Evolutionary conservation across 2,888 invertebrate species (phyloP).

Genomic region (Ormyrus nitidulus): DNA sequence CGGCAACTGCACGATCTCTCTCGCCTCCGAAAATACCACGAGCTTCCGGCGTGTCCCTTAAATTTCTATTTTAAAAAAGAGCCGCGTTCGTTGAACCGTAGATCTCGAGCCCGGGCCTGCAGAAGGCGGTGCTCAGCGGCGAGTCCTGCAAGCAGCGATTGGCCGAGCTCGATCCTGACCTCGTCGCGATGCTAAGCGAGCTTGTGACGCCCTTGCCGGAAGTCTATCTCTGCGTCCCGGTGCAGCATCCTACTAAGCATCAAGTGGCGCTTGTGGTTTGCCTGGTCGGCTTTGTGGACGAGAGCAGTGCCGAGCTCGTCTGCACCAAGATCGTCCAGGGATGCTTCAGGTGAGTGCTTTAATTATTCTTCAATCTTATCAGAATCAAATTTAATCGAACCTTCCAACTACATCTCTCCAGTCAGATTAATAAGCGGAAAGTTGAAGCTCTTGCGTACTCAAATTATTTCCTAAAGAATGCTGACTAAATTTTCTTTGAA

Average conservation of each 20-base stretch:
- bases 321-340: constrained; percentile 68
- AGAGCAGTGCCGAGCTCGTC: constrained; percentile 57
- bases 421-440: too few species aligned
- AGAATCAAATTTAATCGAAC: too few species aligned
- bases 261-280: constrained; percentile 69
- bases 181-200: constrained; percentile 62
- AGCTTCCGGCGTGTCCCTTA: too few species aligned
- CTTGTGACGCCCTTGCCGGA: constrained; percentile 61
- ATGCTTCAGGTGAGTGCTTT: constrained; percentile 69
- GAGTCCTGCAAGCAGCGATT: constrained; percentile 59
- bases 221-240: constrained; percentile 66
- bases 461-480: too few species aligned
- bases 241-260: constrained; percentile 67
- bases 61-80: too few species aligned
- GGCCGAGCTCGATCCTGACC: constrained; percentile 64
- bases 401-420: too few species aligned
- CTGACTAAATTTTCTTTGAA: too few species aligned
- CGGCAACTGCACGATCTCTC: too few species aligned
- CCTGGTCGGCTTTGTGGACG: constrained; percentile 62
- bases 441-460: too few species aligned
- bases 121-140: constrained; percentile 54
- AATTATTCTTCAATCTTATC: too few species aligned
- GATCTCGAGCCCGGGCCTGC: constrained; percentile 51
- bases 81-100: neutral
- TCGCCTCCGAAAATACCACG: too few species aligned